phyloP scores from a whole-genome alignment of 2,113 vertebrate genomes.

The Sphyrna mokarran region DNA sequence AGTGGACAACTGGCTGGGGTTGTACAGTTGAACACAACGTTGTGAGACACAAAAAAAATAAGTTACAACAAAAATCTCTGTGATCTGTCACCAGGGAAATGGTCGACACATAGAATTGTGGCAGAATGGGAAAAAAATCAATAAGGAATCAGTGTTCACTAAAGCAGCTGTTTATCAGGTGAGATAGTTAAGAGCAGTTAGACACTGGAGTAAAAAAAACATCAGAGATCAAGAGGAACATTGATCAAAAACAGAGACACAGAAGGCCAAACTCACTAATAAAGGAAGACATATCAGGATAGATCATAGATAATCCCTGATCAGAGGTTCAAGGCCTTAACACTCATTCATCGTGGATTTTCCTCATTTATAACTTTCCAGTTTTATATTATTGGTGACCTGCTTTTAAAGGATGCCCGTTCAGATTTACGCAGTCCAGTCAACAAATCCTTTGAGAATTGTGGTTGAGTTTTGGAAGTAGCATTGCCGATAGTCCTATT shows the following conservation, averaged over 20 bases:
- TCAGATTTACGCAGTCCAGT: conserved; percentile 26
- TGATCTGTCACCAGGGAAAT: conserved; percentile 54
- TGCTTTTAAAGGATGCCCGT: conserved; percentile 39
- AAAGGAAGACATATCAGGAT: conserved; percentile 91
- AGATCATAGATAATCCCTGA: conserved; percentile 68
- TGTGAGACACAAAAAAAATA: conserved; percentile 7
- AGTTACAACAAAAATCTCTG: conserved; percentile 36
- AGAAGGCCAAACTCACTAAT: conserved; percentile 99
- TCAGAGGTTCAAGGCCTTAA: conserved; percentile 71
- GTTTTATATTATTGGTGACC: conserved; percentile 53
- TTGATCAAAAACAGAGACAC: conserved; percentile 90
- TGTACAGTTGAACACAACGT: not conserved
- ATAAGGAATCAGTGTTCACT: conserved; percentile 94
- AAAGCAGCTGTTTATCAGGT: conserved; percentile 96
- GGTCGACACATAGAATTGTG: conserved; percentile 58
- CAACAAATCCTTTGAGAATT: conserved; percentile 32
- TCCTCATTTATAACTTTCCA: conserved; percentile 26
- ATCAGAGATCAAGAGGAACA: conserved; percentile 79
- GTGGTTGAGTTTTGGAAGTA: conserved; percentile 18
- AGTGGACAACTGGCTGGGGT: conserved; percentile 7
- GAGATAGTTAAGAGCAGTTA: conserved; percentile 79
- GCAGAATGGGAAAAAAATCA: conserved; percentile 78
- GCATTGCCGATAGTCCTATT: no score
- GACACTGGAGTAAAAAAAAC: conserved; percentile 89
- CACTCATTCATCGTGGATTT: conserved; percentile 67